Evolutionary conservation across 2,888 invertebrate species (phyloP).

Genomic region (Volucella zonaria): DNA sequence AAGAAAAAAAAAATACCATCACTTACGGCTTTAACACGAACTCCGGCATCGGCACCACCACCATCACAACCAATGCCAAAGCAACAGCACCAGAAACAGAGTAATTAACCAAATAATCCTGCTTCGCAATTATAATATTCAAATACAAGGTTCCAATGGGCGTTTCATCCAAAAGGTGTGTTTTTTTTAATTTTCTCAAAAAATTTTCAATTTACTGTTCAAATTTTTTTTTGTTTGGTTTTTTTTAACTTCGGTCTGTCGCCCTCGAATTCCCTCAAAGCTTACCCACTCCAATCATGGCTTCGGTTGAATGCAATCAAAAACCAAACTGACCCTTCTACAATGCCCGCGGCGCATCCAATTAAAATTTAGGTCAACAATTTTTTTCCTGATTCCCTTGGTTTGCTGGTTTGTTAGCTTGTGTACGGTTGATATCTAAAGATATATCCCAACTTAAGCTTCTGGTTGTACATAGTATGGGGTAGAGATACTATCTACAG

Average conservation of each 20-base stretch:
- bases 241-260: slow-evolving; percentile 45
- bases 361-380: slow-evolving; percentile 73
- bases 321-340: slow-evolving; percentile 72
- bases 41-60: neutral
- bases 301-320: slow-evolving; percentile 43
- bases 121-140: slow-evolving; percentile 57
- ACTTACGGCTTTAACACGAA: neutral
- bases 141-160: slow-evolving; percentile 42
- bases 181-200: slow-evolving; percentile 56
- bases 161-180: slow-evolving; percentile 54
- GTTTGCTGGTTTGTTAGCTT: slow-evolving; percentile 55
- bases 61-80: neutral
- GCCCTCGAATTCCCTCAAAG: slow-evolving; percentile 46
- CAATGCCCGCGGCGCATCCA: slow-evolving; percentile 61
- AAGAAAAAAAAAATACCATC: neutral
- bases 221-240: slow-evolving; percentile 18
- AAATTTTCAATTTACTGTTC: slow-evolving; percentile 54
- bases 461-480: neutral
- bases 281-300: neutral
- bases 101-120: slow-evolving; percentile 61
- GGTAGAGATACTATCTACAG: slow-evolving; percentile 13
- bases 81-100: slow-evolving; percentile 36
- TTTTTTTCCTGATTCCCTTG: slow-evolving; percentile 35
- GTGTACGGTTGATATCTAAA: slow-evolving; percentile 45
- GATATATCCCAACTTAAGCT: slow-evolving; percentile 41